Evolutionary conservation across 2,888 invertebrate genomes (phyloP).

Genomic region (Heteromyza rotundicornis): DNA sequence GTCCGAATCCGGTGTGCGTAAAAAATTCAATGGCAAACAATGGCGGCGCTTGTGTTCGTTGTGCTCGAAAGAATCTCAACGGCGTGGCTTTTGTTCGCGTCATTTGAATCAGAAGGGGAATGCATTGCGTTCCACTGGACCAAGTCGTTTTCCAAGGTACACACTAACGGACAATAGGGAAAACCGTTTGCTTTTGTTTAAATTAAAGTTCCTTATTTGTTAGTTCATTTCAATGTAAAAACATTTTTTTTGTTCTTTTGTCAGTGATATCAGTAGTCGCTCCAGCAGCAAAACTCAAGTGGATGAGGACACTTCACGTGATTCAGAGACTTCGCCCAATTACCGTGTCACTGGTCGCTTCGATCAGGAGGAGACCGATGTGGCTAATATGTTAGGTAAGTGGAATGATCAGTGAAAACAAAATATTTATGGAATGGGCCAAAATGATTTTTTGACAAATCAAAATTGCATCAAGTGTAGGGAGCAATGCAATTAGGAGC

Average conservation of each 20-base stretch:
- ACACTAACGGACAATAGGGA: conserved; percentile 2
- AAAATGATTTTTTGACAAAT: no score
- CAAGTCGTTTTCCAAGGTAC: conserved; percentile 60
- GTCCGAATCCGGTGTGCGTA: conserved; percentile 80
- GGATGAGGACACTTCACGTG: conserved; percentile 89
- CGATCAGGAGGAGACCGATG: conserved; percentile 95
- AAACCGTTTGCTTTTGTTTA: not conserved
- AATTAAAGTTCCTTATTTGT: not conserved
- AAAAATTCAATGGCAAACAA: conserved; percentile 99
- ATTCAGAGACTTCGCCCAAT: conserved; percentile 88
- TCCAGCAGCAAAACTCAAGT: conserved; percentile 64
- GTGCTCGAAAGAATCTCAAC: conserved; percentile 96
- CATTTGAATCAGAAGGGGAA: conserved; percentile 89
- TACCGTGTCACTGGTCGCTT: conserved; percentile 83
- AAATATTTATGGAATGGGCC: no score
- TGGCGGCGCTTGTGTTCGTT: conserved; percentile 97
- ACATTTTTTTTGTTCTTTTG: conserved; percentile 10
- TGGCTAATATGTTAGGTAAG: conserved; percentile 92
- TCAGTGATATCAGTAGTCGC: conserved; percentile 59
- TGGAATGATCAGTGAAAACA: conserved; percentile 15
- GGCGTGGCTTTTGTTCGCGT: conserved; percentile 94
- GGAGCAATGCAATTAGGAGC: conserved; percentile 43
- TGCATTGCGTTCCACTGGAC: conserved; percentile 59
- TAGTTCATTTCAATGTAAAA: not conserved
- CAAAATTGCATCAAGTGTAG: no score